These are phyloP conservation scores for Oryzias melastigma DNA, from an alignment of 2,113 vertebrate genomes.

Conservation along the genomic window DNA sequence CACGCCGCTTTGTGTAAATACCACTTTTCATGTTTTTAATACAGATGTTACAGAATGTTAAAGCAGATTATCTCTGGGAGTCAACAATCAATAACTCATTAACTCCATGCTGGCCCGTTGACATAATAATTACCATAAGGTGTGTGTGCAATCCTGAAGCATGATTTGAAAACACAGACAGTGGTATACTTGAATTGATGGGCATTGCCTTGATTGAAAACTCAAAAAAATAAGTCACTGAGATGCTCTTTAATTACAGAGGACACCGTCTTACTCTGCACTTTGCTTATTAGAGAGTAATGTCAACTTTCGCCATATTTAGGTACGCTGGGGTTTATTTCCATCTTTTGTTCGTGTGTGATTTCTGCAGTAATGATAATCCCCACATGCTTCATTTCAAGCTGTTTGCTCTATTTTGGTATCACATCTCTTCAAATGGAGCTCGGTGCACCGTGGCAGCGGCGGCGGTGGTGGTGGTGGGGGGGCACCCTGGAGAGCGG, in stretches of 20 bases:
- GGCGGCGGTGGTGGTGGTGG: constrained; percentile 4
- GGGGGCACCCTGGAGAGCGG: constrained; percentile 53
- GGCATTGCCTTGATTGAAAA: constrained; percentile 53
- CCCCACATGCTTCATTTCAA: constrained; percentile 49
- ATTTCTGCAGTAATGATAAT: constrained; percentile 44
- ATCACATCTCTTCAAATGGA: constrained; percentile 61
- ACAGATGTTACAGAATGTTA: constrained; percentile 50
- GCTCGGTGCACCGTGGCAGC: constrained; percentile 22
- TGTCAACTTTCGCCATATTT: constrained; percentile 35
- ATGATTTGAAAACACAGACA: constrained; percentile 25
- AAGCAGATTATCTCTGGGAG: constrained; percentile 50
- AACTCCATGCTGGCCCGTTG: constrained; percentile 39
- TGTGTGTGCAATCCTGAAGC: constrained; percentile 43
- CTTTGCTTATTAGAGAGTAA: constrained; percentile 5
- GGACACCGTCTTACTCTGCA: constrained; percentile 1
- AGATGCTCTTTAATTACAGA: background rate
- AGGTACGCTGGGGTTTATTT: constrained; percentile 26
- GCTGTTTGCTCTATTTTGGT: constrained; percentile 67
- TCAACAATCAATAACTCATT: constrained; percentile 63
- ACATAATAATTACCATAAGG: constrained; percentile 35
- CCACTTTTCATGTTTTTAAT: constrained; percentile 45
- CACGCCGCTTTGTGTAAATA: constrained; percentile 51
- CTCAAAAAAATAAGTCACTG: background rate
- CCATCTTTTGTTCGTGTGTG: constrained; percentile 33
- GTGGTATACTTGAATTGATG: constrained; percentile 57